Evolutionary conservation across 2,113 vertebrate species (phyloP), one percentile per base, ranked within the genome.

Genomic region (Morone chrysops): DNA sequence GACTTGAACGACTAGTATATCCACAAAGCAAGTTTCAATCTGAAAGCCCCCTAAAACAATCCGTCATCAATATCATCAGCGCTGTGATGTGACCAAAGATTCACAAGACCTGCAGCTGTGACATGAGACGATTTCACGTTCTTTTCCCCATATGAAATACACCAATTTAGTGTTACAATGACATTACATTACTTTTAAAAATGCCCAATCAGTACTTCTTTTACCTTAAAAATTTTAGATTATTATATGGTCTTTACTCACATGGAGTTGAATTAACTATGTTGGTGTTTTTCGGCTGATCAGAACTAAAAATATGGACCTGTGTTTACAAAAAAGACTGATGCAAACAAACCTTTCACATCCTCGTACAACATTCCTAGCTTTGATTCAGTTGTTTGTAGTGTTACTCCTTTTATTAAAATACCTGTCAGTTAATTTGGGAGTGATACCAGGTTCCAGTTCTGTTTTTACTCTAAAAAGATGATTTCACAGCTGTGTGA

Each of bases 31-130:
- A 22, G 8, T 20, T 10, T 81, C 61, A 50, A 50, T 43, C 38
- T 62, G 60, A 83, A 70, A 65, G 59, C 59, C 67, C 6, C 20
- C 11, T 10, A 41, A 43, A 78, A 68, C 20, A 67, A 47, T 8
- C 51, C 0, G 20, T 41, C 48, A 25, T 54, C 54, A 13, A 40
- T 20, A 53, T 40, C 16, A 14, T 68, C 48, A 38, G 17, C 38
- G 50, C 65, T 62, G 63, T 25, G 9, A 17, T n/a, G 38, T 51
- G 22, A 51, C 20, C 20, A 25, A 69, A 57, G 10, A 38, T 59
- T 94, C 95, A 95, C 94, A 95, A 90, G 95, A 60, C 17, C 54
- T 16, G 36, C 91, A 92, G 95, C 94, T 94, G 60, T 59, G 53
- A 67, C 48, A 41, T 9, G 17, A 51, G 12, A 54, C 25, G 6